Evolutionary conservation across 1,140 invertebrate species (phyloP), one percentile per base, ranked within the genome.

Genomic region (Diploscapter pachys): DNA sequence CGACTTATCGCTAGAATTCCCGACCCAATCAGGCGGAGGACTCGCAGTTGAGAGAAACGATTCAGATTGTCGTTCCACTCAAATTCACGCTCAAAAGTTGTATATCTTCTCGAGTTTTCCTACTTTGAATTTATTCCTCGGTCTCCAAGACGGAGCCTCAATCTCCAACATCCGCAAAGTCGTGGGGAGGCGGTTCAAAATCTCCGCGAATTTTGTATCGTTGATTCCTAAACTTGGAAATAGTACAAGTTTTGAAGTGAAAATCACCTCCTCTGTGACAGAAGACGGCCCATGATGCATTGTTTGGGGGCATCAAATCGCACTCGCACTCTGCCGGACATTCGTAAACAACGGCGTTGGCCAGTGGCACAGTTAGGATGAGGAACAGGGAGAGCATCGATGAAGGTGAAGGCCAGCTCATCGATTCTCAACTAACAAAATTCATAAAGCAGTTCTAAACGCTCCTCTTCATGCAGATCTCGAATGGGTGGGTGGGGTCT

Each of bases 21-120:
- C 70, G 81, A 83, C 49, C 82, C 78, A 59, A 81, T 68, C 31
- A 83, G 72, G n/a, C 71, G 65, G 48, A 83, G 76, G 4, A 72
- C 54, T 53, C 62, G 62, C 13, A 83, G 80, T 51, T 73, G 71
- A 3, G 63, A 61, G 63, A 83, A 79, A 51, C 82, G 71, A 71
- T 84, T 85, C 5, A 83, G 66, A 65, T 83, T 85, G 66, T 85
- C 82, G 56, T 82, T 82, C 80, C 82, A 85, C 71, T 79, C 31
- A 31, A 31, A 31, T 31, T 31, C 31, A 31, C 1, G 31, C 31
- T 31, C 31, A 31, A 31, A 31, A 31, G 31, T 31, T 31, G 31
- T 31, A 31, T 31, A 31, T 31, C 31, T 1, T 31, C 31, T 31
- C 31, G 31, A 31, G 1, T 31, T 31, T 31, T 31, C 31, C 31